A percentile compares a stretch with the other conserved stretches of the same genome.
Conservation (phyloP, 1,140 invertebrate species). For the Diorhabda sublineata region DNA sequence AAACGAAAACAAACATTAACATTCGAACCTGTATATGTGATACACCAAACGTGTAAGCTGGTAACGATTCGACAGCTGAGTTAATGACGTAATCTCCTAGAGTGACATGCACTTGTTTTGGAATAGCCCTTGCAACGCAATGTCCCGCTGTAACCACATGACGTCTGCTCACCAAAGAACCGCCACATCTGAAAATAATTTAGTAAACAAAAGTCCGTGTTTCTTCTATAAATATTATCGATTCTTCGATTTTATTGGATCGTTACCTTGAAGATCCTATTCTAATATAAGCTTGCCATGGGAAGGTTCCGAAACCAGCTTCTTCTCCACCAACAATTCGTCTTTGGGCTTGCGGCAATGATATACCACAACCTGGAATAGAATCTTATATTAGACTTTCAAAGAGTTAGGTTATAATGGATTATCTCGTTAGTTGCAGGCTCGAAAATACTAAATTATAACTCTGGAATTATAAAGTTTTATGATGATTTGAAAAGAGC, state of each 20-base stretch:
- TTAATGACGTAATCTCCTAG: constrained; percentile 92
- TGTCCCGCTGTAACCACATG: constrained; percentile 96
- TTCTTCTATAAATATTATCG: neutral
- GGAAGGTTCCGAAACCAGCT: constrained; percentile 89
- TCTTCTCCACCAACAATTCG: constrained; percentile 91
- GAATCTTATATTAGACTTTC: neutral
- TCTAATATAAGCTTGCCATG: constrained; percentile 94
- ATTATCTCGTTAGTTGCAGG: neutral
- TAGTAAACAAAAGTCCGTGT: neutral
- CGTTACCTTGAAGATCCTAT: constrained; percentile 74
- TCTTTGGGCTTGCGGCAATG: constrained; percentile 74
- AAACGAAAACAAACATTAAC: neutral
- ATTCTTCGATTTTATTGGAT: neutral
- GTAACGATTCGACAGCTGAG: constrained; percentile 82
- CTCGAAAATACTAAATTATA: too few relatives aligned
- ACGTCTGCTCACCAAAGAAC: constrained; percentile 84
- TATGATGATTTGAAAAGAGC: too few relatives aligned
- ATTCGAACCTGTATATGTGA: constrained; percentile 61
- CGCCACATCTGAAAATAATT: constrained; percentile 75
- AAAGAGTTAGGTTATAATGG: too few relatives aligned
- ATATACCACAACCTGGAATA: constrained; percentile 76
- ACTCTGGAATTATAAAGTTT: too few relatives aligned
- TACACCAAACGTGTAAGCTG: constrained; percentile 87
- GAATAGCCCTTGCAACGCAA: constrained; percentile 87
- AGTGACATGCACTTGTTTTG: constrained; percentile 85